Percentiles rank a stretch among this genome's conserved stretches.
phyloP scores from a whole-genome alignment of 2,888 invertebrate species.

The Prosapia bicincta region DNA sequence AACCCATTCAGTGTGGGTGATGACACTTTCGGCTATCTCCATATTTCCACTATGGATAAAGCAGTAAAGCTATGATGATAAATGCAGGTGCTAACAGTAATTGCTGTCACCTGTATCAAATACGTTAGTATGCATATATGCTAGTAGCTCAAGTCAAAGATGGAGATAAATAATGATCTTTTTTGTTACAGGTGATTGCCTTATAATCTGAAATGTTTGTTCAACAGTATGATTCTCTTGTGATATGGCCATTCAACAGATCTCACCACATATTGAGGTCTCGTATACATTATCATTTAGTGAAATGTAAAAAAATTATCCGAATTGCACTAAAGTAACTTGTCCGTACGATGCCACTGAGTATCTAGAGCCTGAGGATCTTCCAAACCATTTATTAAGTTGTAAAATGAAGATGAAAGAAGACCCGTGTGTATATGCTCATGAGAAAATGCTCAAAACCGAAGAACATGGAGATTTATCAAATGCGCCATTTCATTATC shows the following conservation, averaged over 20 bases:
- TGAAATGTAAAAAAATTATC: constrained; percentile 18
- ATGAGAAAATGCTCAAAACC: not conserved
- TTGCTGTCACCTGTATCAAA: too few relatives aligned
- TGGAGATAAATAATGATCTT: too few relatives aligned
- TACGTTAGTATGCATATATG: too few relatives aligned
- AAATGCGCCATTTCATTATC: constrained; percentile 1
- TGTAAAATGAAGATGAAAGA: constrained; percentile 6
- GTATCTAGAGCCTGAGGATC: constrained; percentile 12
- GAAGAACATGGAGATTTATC: not conserved
- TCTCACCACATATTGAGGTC: constrained; percentile 11
- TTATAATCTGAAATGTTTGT: not conserved
- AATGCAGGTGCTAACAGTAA: too few relatives aligned
- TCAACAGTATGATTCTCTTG: constrained; percentile 10
- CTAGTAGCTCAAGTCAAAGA: too few relatives aligned
- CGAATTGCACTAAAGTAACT: constrained; percentile 5
- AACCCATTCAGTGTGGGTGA: too few relatives aligned
- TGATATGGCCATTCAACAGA: constrained; percentile 14
- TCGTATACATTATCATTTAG: constrained; percentile 16
- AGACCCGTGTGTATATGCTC: not conserved
- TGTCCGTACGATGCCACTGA: constrained; percentile 22
- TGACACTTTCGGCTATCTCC: too few relatives aligned
- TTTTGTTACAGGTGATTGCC: too few relatives aligned
- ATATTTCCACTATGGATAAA: too few relatives aligned
- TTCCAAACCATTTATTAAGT: not conserved
- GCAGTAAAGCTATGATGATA: too few relatives aligned